Base-by-base conservation (phyloP, 2,113 vertebrate species). In the Myotis brandtii region DNA sequence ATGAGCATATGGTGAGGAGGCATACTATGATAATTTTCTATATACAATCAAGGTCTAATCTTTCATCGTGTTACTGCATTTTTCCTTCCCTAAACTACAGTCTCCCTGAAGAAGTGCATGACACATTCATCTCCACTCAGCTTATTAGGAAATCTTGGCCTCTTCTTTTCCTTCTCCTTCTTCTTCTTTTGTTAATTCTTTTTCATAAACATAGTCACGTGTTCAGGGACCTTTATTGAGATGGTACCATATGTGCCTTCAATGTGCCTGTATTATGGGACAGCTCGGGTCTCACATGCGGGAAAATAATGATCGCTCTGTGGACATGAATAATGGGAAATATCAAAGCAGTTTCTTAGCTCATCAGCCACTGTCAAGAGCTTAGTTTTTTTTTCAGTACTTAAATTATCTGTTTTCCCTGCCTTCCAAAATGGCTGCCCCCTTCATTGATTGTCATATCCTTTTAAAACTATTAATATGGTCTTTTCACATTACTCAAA, bases 1-100 rank as follows among this genome's bases (percentile, higher is more conserved):
- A 83, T 80, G 93, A 97, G 66, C 93, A 91, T 93, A 91, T 93
- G 86, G 91, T 93, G 87, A 97, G 94, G 80, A 95, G 95, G 91
- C 96, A 94, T 66, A 54, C 32, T 76, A 84, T 20, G 14, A 50
- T 84, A 80, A 91, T 95, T 92, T 94, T 83, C 67, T 81, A 79
- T 86, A 75, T 86, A 62, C 86, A 93, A 40, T 75, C 93, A 89
- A 72, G 84, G 64, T 79, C 83, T 91, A 66, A 80, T 97, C 67
- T 95, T 85, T 93, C 52, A 30, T 80, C 86, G 86, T 94, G 92
- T 96, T 73, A 64, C 62, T 94, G 80, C 21, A 79, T 62, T 96
- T 96, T 92, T 56, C 23, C 69, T 80, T 93, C 82, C 13, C 32
- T 52, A 70, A n/a, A 37, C n/a, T 89, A 86, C n/a, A 69, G 25